Percentiles rank a stretch among this genome's conserved stretches.
phyloP scores from a whole-genome alignment of 2,113 vertebrate genomes.

The Sylvia atricapilla region DNA sequence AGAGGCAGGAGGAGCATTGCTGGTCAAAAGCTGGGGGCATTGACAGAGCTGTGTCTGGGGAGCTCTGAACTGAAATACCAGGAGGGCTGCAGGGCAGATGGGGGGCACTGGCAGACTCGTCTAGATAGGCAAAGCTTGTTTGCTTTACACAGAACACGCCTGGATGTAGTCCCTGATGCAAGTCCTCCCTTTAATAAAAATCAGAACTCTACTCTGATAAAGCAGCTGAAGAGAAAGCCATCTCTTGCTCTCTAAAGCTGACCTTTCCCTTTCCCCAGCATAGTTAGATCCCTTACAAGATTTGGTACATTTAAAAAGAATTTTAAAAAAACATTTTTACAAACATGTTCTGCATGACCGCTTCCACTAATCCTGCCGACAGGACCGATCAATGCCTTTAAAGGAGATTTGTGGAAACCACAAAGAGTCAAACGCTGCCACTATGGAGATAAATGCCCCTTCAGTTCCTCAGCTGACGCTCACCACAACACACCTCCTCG shows the following conservation, averaged over 20 bases:
- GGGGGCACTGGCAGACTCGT: background rate
- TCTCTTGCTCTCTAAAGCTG: conserved; percentile 39
- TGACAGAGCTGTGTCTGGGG: background rate
- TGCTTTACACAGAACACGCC: background rate
- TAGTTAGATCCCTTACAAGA: conserved; percentile 55
- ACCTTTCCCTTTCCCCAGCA: conserved; percentile 11
- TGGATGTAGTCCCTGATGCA: background rate
- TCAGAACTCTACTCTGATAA: background rate
- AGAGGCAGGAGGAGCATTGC: background rate
- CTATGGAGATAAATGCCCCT: conserved; percentile 81
- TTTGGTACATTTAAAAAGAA: conserved; percentile 20
- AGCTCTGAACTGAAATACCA: background rate
- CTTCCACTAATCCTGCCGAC: conserved; percentile 73
- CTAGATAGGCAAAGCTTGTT: background rate
- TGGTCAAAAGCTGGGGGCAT: background rate
- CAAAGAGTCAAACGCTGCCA: conserved; percentile 76
- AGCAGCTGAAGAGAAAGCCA: conserved; percentile 22
- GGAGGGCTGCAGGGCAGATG: background rate
- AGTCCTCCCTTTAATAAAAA: conserved; percentile 18
- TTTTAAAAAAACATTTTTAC: conserved; percentile 65
- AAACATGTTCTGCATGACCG: conserved; percentile 71
- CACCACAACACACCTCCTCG: conserved; percentile 74
- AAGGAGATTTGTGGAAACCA: conserved; percentile 80
- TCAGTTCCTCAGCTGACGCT: conserved; percentile 66
- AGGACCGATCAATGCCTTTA: conserved; percentile 78